Percentiles rank a stretch among this genome's conserved stretches.
Evolutionary conservation across 2,113 vertebrate genomes (phyloP).

Genomic region (Hystrix cristata): DNA sequence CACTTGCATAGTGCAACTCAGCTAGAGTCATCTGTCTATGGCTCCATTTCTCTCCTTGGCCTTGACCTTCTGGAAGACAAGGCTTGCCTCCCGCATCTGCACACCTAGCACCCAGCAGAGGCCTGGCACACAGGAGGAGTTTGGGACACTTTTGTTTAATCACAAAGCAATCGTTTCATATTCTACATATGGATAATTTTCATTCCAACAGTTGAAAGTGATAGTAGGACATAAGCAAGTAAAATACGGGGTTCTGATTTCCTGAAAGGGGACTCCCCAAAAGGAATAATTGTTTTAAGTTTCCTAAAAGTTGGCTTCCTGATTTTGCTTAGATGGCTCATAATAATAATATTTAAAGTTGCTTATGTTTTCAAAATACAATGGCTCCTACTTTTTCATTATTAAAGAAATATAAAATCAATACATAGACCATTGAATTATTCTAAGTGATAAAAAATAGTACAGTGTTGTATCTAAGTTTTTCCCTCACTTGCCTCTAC

Average conservation of each 20-base stretch:
- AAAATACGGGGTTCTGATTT: not conserved
- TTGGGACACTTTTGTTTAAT: rapidly evolving
- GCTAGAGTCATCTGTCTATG: not conserved
- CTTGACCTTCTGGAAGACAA: not conserved
- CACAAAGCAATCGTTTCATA: not conserved
- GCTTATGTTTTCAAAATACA: not conserved
- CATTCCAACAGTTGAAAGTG: not conserved
- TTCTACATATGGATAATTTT: not conserved
- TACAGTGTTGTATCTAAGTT: not conserved
- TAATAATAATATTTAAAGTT: not conserved
- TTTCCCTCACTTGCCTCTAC: not conserved
- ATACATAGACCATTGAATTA: not conserved
- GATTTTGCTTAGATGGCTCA: not conserved
- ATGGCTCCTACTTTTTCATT: not conserved
- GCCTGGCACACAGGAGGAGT: rapidly evolving
- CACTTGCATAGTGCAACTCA: not conserved
- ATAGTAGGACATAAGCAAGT: not conserved
- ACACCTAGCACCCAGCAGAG: not conserved
- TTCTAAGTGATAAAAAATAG: not conserved
- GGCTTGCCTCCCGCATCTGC: rapidly evolving
- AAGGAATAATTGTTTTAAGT: not conserved
- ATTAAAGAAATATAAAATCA: not conserved
- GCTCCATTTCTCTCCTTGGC: not conserved
- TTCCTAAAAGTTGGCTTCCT: not conserved
- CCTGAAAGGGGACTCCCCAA: not conserved